Percentiles rank a stretch among this genome's conserved stretches.
These are phyloP conservation scores for Orthosia gracilis DNA, from an alignment of 2,888 invertebrate genomes.

Conservation along the genomic window DNA sequence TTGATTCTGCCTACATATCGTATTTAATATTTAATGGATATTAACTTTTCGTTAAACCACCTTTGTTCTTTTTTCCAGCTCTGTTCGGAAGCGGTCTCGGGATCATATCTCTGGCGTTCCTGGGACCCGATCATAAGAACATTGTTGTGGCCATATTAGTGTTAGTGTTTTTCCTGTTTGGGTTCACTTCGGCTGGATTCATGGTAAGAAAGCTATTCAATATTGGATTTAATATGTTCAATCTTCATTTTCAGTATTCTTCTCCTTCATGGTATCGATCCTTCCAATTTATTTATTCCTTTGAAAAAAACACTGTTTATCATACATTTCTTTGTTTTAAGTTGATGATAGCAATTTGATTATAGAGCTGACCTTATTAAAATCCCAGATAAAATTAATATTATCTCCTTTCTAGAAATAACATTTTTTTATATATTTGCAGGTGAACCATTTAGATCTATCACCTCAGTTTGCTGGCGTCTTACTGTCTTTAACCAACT, in stretches of 20 bases:
- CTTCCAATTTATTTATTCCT: too few relatives aligned
- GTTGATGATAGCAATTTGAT: not conserved
- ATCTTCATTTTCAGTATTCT: not conserved
- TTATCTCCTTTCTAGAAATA: not conserved
- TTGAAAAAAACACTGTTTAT: too few relatives aligned
- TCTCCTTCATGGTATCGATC: not conserved
- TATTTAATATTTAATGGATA: not conserved
- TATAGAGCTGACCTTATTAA: not conserved
- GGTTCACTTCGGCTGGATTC: conserved; percentile 93
- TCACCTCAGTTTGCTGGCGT: conserved; percentile 96
- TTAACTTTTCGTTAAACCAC: not conserved
- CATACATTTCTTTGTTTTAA: not conserved
- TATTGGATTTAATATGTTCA: not conserved
- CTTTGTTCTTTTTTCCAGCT: conserved; percentile 80
- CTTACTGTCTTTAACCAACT: conserved; percentile 95
- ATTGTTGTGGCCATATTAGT: conserved; percentile 92
- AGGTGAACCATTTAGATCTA: conserved; percentile 95
- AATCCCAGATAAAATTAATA: not conserved
- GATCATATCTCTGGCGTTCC: conserved; percentile 91
- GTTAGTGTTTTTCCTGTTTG: conserved; percentile 92
- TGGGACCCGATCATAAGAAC: conserved; percentile 76
- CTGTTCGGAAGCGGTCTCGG: conserved; percentile 92
- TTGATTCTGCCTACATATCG: not conserved
- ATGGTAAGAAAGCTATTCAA: conserved; percentile 82
- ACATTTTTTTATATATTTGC: conserved; percentile 49